A percentile compares a stretch with the other conserved stretches of the same genome.
Evolutionary conservation across 2,888 invertebrate genomes (phyloP).

Genomic region (Stomorhina lunata): DNA sequence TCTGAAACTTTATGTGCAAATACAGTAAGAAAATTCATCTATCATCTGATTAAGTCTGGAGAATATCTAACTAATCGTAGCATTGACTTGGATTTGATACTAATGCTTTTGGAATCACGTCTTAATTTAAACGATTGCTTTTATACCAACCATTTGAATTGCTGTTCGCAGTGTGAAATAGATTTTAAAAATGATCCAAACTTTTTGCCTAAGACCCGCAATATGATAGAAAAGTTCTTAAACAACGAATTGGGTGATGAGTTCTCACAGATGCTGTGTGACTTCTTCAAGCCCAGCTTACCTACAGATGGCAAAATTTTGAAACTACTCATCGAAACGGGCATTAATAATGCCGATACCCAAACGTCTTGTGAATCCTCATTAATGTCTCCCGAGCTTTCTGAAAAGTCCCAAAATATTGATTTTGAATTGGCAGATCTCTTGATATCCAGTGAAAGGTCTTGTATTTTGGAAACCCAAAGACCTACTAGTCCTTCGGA

Average conservation of each 20-base stretch:
- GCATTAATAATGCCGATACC: constrained; percentile 82
- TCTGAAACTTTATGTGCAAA: constrained; percentile 86
- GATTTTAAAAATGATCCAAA: constrained; percentile 79
- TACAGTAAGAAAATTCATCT: constrained; percentile 88
- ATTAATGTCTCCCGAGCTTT: constrained; percentile 79
- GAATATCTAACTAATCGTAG: constrained; percentile 81
- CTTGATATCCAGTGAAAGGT: constrained; percentile 78
- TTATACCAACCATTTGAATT: constrained; percentile 81
- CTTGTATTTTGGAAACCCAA: constrained; percentile 78
- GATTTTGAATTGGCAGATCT: constrained; percentile 80
- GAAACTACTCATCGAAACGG: constrained; percentile 87
- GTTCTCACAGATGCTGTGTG: constrained; percentile 79
- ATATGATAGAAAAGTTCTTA: constrained; percentile 79
- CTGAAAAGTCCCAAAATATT: constrained; percentile 79
- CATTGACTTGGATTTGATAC: constrained; percentile 77
- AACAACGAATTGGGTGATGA: constrained; percentile 78
- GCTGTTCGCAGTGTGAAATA: constrained; percentile 78
- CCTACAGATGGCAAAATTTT: constrained; percentile 87
- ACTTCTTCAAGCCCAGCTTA: constrained; percentile 82
- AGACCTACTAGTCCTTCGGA: constrained; percentile 78
- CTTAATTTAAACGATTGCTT: constrained; percentile 79
- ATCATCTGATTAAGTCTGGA: constrained; percentile 85
- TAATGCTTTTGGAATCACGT: constrained; percentile 78
- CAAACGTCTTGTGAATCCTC: constrained; percentile 79
- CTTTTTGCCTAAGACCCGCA: constrained; percentile 77